Base-by-base conservation (phyloP, 2,797 vertebrate genomes). In the Diplodus sargus region DNA sequence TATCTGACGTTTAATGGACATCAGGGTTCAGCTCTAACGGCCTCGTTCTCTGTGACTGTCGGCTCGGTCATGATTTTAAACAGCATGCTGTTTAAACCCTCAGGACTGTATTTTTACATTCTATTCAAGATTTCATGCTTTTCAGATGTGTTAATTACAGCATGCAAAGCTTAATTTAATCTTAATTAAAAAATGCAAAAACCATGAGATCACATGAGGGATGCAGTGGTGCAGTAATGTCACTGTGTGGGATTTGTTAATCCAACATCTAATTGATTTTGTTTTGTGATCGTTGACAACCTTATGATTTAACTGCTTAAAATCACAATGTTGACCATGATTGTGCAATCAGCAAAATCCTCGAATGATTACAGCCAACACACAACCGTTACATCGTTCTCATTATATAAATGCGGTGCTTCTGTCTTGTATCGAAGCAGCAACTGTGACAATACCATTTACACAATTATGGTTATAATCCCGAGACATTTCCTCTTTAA, bases 401-500 rank as follows among this genome's bases (percentile, higher is more conserved):
- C 10, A 39, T 39, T 39, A 39, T 11, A 39, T 39, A 11, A 39
- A 39, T 8, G 39, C 39, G 0, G 39, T 73, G 59, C 67, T 76
- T 70, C 86, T 91, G 81, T 42, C 73, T 89, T n/a, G 65, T 60
- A 82, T 91, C 84, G 81, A 82, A 84, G 71, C 69, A 70, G n/a
- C 30, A 70, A 62, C 74, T 78, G 65, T 73, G 78, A 67, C 74
- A 69, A 78, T 85, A 68, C n/a, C 58, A 65, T 85, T 86, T 83
- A 71, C 81, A 69, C 22, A 81, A 84, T 89, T 76, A 82, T 77
- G 58, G 90, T 89, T 70, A 87, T 51, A 75, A 85, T 63, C 53
- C 67, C n/a, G 49, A 84, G 81, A 85, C 81, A 90, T 92, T 92
- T 95, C 92, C 85, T 93, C 80, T 88, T 81, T 90, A 91, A 93